Percentiles rank a stretch among this genome's conserved stretches.
Conservation (phyloP, 1,140 invertebrate genomes). For the Muscidifurax raptorellus region DNA sequence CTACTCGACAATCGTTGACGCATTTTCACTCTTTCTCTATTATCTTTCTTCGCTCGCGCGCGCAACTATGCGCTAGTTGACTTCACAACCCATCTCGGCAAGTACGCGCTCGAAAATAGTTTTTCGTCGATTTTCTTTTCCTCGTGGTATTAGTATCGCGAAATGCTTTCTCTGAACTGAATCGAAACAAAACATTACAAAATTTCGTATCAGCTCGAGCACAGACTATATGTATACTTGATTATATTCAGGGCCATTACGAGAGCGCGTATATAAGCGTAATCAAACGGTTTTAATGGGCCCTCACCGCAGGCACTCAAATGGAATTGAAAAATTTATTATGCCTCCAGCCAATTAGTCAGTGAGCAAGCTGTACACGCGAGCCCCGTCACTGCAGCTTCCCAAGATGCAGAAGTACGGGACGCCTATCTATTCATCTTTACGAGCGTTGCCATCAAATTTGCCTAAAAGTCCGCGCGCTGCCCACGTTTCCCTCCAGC, state of each 20-base stretch:
- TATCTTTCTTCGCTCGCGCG: slow-evolving; percentile 8
- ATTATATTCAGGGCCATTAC: neutral
- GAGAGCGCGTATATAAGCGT: neutral
- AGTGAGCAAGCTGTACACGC: neutral
- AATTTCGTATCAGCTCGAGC: neutral
- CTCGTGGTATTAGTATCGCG: too few relatives aligned
- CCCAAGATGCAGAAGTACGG: slow-evolving; percentile 1
- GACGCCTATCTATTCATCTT: slow-evolving; percentile 43
- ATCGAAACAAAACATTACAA: neutral
- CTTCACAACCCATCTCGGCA: neutral
- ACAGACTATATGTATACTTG: neutral
- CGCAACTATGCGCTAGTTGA: neutral
- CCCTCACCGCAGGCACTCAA: neutral
- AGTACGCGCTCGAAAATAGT: neutral
- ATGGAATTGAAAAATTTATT: slow-evolving; percentile 29
- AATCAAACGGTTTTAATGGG: neutral
- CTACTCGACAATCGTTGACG: slow-evolving; percentile 38
- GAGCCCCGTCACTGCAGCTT: neutral
- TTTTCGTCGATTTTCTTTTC: neutral
- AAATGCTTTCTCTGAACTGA: too few relatives aligned
- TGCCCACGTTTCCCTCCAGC: slow-evolving; percentile 43
- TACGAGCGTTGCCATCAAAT: slow-evolving; percentile 49
- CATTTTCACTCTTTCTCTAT: slow-evolving; percentile 42
- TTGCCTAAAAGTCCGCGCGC: slow-evolving; percentile 47
- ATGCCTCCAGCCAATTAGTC: neutral